Evolutionary conservation across 2,888 invertebrate species (phyloP), one percentile per base, ranked within the genome.

Genomic region (Tiliacea citrago): DNA sequence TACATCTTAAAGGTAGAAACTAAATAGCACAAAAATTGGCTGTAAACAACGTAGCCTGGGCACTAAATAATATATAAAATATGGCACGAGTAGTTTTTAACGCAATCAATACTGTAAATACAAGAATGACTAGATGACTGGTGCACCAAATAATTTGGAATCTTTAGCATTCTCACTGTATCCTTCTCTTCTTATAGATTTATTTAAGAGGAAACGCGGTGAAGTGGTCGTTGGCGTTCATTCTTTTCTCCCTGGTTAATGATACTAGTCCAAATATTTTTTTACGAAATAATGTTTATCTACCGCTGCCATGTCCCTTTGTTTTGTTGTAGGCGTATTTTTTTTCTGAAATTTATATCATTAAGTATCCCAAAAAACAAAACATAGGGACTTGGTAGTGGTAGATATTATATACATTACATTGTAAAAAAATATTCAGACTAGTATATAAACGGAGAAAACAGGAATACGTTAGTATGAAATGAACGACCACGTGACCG

Each of bases 1-100:
- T 96, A 89, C 96, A 96, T 91, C 93, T 96, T 21, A 96, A 96
- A 96, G 96, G 96, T 96, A 95, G 91, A 82, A 24, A 77, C 8
- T 35, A 73, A 13, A 47, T 35, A 21, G 60, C 61, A 69, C 49
- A 42, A 66, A 39, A 55, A 39, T 70, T 82, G 62, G 60, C 51
- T 75, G 77, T 80, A 72, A 68, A 68, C 72, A 75, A 78, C 39
- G 65, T 74, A 85, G 77, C 67, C 49, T 69, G 67, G 65, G 83
- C 85, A 86, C 88, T 75, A 68, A 58, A 73, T 16, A 58, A 29
- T 77, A 53, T 45, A 39, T 16, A n/a, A 73, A 70, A 47, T 57
- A 53, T 60, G 35, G 77, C 84, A 84, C 81, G 8, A 60, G 49
- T 60, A 21, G 61, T 49, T 47, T 51, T 51, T 3, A 21, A 57